phyloP scores from a whole-genome alignment of 2,113 vertebrate species.

The Sphaerodactylus townsendi region DNA sequence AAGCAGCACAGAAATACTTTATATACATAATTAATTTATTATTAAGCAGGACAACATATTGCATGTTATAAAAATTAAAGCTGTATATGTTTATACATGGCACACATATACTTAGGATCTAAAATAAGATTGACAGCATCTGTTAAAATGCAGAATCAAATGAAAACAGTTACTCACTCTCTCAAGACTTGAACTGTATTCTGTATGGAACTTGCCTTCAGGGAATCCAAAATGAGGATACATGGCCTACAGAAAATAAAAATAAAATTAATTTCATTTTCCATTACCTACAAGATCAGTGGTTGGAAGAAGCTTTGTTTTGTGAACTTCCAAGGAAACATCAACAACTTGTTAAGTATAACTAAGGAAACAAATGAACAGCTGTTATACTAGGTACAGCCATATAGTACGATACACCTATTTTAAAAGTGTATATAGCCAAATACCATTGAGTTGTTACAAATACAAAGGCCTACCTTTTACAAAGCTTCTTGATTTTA shows the following conservation, averaged over 20 bases:
- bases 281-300: background rate
- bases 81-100: background rate
- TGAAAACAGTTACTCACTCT: slow-evolving; percentile 84
- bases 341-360: background rate
- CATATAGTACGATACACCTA: background rate
- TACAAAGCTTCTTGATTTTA: slow-evolving; percentile 71
- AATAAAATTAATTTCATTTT: slow-evolving; percentile 19
- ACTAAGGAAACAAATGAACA: background rate
- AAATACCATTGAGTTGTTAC: background rate
- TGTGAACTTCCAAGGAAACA: background rate
- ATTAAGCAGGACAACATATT: too few species aligned
- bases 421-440: too few species aligned
- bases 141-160: background rate
- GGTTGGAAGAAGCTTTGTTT: background rate
- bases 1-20: too few species aligned
- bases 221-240: slow-evolving; percentile 94
- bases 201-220: slow-evolving; percentile 87
- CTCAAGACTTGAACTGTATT: slow-evolving; percentile 89
- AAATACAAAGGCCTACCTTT: slow-evolving; percentile 69
- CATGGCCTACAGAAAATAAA: slow-evolving; percentile 82
- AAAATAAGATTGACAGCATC: slow-evolving; percentile 17
- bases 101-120: background rate
- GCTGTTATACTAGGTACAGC: background rate
- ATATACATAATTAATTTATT: background rate
- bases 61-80: background rate